A percentile compares a stretch with the other conserved stretches of the same genome.
phyloP scores from a whole-genome alignment of 2,113 vertebrate genomes.

The Thryonomys swinderianus region DNA sequence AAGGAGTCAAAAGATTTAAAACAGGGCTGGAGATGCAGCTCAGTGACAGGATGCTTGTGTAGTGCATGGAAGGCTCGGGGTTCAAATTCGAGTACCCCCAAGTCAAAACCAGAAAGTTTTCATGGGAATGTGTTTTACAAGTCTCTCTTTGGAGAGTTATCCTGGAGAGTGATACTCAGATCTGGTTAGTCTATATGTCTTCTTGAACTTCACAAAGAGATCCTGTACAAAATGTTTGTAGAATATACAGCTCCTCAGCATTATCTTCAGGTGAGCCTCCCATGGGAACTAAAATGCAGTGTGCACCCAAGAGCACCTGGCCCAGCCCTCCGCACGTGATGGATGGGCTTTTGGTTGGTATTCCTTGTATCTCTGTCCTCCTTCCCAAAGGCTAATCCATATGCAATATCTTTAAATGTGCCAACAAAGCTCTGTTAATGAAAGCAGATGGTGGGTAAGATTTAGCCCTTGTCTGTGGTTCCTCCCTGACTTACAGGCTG shows the following conservation, averaged over 20 bases:
- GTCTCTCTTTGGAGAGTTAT: rapidly evolving
- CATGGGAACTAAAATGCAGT: background rate
- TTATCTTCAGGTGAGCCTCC: background rate
- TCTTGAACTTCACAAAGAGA: too few species aligned
- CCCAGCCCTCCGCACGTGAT: too few species aligned
- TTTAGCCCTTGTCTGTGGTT: background rate
- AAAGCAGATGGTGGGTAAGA: background rate
- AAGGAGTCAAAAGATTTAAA: background rate
- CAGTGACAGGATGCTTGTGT: background rate
- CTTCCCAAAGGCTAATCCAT: background rate
- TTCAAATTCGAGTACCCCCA: background rate
- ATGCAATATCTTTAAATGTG: background rate
- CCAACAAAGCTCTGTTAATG: background rate
- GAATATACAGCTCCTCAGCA: background rate
- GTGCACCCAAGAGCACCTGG: background rate
- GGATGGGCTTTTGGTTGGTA: background rate
- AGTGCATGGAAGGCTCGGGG: background rate
- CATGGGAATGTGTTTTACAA: background rate
- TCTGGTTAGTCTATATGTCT: background rate
- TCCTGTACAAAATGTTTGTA: background rate
- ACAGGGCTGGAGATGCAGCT: background rate
- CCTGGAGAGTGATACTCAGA: background rate
- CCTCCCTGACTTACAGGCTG: background rate
- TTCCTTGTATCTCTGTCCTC: background rate
- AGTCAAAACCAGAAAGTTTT: background rate